Conservation (phyloP, 2,113 vertebrate genomes). For the Gopherus evgoodei region DNA sequence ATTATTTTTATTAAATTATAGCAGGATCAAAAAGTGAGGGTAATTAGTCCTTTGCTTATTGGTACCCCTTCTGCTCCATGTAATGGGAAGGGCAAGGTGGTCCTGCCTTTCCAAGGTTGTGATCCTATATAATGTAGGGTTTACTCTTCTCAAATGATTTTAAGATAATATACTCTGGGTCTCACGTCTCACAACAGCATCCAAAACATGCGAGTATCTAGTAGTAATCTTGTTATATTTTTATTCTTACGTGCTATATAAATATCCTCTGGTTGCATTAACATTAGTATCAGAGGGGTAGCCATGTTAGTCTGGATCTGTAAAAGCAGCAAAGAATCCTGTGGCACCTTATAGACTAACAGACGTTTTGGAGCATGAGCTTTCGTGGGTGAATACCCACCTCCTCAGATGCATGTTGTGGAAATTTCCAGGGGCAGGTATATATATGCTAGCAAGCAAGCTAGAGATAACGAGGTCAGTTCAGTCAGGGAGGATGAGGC, state of each 20-base stretch:
- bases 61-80: neutral
- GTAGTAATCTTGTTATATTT: neutral
- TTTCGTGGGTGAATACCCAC: too few species aligned
- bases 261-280: neutral
- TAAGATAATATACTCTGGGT: accelerated
- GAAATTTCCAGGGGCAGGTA: too few species aligned
- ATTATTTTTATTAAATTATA: neutral
- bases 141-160: neutral
- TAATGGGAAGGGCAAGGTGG: neutral
- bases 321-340: too few species aligned
- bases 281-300: accelerated
- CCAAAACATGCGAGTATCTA: neutral
- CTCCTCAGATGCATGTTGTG: too few species aligned
- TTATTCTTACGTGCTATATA: neutral
- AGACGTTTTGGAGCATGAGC: too few species aligned
- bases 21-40: neutral
- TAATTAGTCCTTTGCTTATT: accelerated
- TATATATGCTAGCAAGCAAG: too few species aligned
- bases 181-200: neutral
- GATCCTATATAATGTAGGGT: neutral
- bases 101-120: neutral
- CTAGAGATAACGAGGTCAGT: too few species aligned
- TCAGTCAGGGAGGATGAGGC: too few species aligned
- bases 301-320: too few species aligned
- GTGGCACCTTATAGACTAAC: too few species aligned